Evolutionary conservation across 2,113 vertebrate species (phyloP).

Genomic region (Quiscalus mexicanus): DNA sequence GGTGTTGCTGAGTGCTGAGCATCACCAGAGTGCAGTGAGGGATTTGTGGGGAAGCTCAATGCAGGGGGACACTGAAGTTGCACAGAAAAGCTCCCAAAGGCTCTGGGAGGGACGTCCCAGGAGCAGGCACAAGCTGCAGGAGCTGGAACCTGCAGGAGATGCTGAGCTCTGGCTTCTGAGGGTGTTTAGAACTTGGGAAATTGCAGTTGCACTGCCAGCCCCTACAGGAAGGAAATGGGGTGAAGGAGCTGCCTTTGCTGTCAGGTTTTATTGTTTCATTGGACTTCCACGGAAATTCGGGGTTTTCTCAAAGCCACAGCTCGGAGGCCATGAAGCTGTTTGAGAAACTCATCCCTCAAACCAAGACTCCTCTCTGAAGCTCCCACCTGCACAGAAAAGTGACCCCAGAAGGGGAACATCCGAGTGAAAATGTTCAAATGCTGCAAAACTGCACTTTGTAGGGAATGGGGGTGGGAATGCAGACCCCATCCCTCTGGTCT

Average conservation of each 20-base stretch:
- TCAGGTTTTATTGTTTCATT: background rate
- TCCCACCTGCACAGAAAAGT: background rate
- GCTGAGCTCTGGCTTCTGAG: background rate
- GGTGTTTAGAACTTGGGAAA: background rate
- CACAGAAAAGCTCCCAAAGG: background rate
- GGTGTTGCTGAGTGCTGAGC: background rate
- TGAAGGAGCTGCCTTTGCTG: background rate
- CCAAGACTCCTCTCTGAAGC: background rate
- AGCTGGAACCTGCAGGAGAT: background rate
- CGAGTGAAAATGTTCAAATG: background rate
- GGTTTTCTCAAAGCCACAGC: background rate
- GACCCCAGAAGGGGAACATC: background rate
- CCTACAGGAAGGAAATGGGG: background rate
- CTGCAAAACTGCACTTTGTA: background rate
- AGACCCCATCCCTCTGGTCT: background rate
- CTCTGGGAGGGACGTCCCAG: background rate
- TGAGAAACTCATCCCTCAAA: fast-evolving
- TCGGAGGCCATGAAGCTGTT: background rate
- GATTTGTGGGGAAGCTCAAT: background rate
- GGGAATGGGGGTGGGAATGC: background rate
- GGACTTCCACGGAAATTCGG: background rate
- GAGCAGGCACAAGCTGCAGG: fast-evolving
- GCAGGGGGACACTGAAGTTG: fast-evolving
- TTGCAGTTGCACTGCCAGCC: background rate
- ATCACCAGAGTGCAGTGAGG: no score